phyloP scores from a whole-genome alignment of 2,113 vertebrate species.

The Stigmatopora argus region DNA sequence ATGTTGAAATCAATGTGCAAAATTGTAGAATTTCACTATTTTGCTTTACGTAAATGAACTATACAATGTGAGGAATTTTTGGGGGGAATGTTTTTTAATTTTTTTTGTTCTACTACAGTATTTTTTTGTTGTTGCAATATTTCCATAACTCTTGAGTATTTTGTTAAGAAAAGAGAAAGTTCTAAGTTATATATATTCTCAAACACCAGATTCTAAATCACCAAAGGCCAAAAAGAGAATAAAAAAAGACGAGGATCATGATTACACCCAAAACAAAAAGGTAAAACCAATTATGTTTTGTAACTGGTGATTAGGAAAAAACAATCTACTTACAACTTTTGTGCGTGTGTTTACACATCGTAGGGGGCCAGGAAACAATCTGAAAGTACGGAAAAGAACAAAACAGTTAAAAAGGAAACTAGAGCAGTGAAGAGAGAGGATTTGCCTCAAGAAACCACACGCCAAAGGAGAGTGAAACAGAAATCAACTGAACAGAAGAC shows the following conservation, averaged over 20 bases:
- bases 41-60: no score
- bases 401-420: conserved; percentile 29
- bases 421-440: conserved; percentile 13
- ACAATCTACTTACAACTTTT: neutral
- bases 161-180: neutral
- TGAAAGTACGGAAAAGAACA: conserved; percentile 25
- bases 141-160: no score
- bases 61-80: no score
- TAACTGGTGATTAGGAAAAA: neutral
- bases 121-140: no score
- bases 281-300: conserved; percentile 9
- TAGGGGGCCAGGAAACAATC: conserved; percentile 26
- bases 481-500: conserved; percentile 10
- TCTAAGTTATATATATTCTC: neutral
- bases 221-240: conserved; percentile 59
- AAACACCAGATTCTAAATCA: conserved; percentile 57
- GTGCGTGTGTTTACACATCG: neutral
- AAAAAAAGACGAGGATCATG: conserved; percentile 54
- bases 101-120: no score
- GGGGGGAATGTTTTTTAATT: no score
- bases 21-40: no score
- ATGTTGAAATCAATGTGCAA: no score
- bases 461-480: conserved; percentile 11
- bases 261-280: conserved; percentile 47
- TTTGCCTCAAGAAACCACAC: neutral